Evolutionary conservation across 2,113 vertebrate genomes (phyloP), one percentile per base, ranked within the genome.

Genomic region (Crocuta crocuta): DNA sequence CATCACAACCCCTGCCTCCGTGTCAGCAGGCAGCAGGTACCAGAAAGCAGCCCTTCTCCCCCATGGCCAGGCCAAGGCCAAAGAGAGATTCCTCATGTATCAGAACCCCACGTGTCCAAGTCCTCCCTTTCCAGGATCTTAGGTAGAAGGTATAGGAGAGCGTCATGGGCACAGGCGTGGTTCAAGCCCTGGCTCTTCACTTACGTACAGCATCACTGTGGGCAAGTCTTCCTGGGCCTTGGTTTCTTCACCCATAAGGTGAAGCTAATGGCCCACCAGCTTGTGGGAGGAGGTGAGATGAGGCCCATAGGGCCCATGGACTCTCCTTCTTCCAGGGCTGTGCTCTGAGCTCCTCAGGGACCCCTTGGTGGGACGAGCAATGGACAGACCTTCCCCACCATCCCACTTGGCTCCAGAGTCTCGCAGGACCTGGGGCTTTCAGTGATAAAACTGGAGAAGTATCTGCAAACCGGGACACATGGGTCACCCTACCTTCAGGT

Each of bases 271-370:
- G 43, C 9, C 26, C 39, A 11, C 35, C 1, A 6, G 78, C 28
- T 11, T 35, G 2, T 4, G 7, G 35, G 45, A 16, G 43, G 31
- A 53, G 61, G 76, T 2, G 48, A 85, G 43, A 50, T 24, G 80
- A 45, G 4, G 0, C 12, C 7, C 0, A 0, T 0, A 17, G 81
- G 35, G 28, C 53, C 21, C 12, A 0, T 0, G 28, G 55, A 65
- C 50, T 48, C 9, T 11, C 81, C 10, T 23, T 55, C n/a, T n/a
- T 58, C n/a, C 26, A n/a, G 23, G 19, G 78, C n/a, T 13, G 28
- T 23, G 5, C 7, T 45, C 66, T 39, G 9, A 31, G 66, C 10
- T 16, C 24, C 55, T 63, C 55, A 16, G 50, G 71, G 33, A n/a
- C 55, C 28, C 21, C 6, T 16, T 0, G 12, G 63, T 6, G 55